Evolutionary conservation across 2,888 invertebrate genomes (phyloP).

Genomic region (Spicauda simplicius): DNA sequence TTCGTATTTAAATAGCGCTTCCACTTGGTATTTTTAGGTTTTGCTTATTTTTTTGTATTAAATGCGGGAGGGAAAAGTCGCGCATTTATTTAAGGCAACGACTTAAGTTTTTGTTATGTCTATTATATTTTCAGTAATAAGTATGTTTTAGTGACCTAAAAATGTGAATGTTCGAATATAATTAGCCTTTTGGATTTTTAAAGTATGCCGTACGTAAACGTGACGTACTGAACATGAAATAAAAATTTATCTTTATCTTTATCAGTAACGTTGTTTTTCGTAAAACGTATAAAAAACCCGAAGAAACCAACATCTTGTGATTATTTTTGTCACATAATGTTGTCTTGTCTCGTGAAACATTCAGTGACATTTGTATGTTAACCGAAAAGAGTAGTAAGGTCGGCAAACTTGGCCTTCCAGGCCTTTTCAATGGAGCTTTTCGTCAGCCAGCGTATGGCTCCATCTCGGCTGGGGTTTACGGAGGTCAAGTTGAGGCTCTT

Average conservation of each 20-base stretch:
- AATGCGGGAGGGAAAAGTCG: no score
- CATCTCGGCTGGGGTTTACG: slow-evolving; percentile 25
- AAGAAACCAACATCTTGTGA: background rate
- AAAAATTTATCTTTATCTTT: background rate
- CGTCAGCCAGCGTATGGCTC: slow-evolving; percentile 22
- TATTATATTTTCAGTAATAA: no score
- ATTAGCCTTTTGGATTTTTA: no score
- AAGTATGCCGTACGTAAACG: no score
- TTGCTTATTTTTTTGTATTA: background rate
- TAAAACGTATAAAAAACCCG: background rate
- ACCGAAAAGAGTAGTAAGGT: slow-evolving; percentile 26
- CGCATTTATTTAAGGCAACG: no score
- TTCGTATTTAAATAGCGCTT: background rate
- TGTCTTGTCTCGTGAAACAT: background rate
- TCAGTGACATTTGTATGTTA: slow-evolving; percentile 17
- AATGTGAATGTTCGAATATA: no score
- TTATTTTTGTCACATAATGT: background rate
- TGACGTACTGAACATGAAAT: no score
- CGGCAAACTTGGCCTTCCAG: slow-evolving; percentile 35
- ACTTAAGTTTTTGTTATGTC: no score
- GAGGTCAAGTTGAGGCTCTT: slow-evolving; percentile 34
- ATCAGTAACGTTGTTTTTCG: background rate
- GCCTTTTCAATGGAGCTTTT: slow-evolving; percentile 33
- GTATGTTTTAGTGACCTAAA: no score
- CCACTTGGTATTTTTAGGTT: background rate